Conservation (phyloP, 2,797 vertebrate genomes). For the Leucoraja ocellata region DNA sequence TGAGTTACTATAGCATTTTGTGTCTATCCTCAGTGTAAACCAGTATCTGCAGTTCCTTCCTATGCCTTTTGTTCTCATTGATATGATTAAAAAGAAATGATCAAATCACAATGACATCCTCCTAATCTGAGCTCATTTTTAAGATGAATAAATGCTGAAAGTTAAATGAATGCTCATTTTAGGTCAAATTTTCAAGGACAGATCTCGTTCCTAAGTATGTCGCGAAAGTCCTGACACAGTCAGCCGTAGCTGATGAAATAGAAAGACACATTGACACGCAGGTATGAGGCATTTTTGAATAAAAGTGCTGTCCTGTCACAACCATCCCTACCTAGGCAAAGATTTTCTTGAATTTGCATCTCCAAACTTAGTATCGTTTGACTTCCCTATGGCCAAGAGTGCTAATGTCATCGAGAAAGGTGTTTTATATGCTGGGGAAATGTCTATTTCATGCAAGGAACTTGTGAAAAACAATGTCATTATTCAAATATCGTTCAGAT, state of each 20-base stretch:
- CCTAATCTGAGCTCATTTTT: not conserved
- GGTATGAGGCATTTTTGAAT: conserved; percentile 3
- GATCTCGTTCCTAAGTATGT: not conserved
- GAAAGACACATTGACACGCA: not conserved
- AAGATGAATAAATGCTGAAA: not conserved
- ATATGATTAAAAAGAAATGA: not conserved
- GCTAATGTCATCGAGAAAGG: not conserved
- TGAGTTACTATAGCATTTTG: no score
- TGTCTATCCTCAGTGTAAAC: no score
- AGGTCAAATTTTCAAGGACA: not conserved
- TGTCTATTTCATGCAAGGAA: not conserved
- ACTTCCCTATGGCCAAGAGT: conserved; percentile 20
- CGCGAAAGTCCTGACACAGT: not conserved
- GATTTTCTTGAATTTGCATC: conserved; percentile 42
- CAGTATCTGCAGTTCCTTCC: no score
- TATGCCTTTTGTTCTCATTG: no score
- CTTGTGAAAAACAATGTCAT: not conserved
- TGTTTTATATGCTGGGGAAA: not conserved
- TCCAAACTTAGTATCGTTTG: conserved; percentile 43
- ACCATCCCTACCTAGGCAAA: conserved; percentile 39
- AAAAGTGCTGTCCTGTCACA: conserved; percentile 42
- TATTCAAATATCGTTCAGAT: not conserved
- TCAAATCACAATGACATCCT: not conserved
- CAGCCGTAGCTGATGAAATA: not conserved
- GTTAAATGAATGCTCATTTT: not conserved